A percentile compares a stretch with the other conserved stretches of the same genome.
Conservation (phyloP, 2,797 vertebrate genomes). For the Perodicticus potto region DNA sequence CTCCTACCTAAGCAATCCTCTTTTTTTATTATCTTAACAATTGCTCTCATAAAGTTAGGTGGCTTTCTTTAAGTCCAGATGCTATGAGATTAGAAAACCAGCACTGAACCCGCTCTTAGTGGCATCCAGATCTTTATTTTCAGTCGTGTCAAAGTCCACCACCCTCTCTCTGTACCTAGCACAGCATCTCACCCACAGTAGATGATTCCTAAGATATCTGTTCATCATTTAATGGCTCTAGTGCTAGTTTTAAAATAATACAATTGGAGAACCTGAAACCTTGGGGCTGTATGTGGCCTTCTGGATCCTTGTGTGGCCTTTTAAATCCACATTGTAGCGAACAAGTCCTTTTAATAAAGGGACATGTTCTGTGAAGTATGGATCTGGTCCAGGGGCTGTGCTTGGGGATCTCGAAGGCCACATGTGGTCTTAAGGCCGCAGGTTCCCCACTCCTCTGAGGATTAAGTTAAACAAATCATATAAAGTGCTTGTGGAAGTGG, state of each 20-base stretch:
- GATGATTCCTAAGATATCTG: background rate
- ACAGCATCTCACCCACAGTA: background rate
- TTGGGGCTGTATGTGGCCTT: background rate
- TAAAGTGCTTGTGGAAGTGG: background rate
- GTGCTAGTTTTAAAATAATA: slow-evolving; percentile 56
- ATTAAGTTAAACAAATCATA: background rate
- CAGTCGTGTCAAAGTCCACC: background rate
- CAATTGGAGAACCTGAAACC: background rate
- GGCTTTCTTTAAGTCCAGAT: background rate
- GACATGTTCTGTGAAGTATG: background rate
- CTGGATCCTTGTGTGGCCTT: background rate
- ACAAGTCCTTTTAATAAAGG: background rate
- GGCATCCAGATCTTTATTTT: background rate
- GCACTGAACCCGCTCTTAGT: background rate
- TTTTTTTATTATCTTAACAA: background rate
- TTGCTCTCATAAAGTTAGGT: background rate
- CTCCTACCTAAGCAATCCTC: slow-evolving; percentile 35
- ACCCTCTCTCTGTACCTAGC: background rate
- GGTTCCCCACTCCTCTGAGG: background rate
- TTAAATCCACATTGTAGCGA: background rate
- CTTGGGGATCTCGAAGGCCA: background rate
- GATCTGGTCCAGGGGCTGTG: background rate
- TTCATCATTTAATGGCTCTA: background rate
- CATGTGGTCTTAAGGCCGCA: background rate
- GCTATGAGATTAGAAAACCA: background rate